Conservation (phyloP, 2,113 vertebrate genomes). For the Cricetomys ansorgei region DNA sequence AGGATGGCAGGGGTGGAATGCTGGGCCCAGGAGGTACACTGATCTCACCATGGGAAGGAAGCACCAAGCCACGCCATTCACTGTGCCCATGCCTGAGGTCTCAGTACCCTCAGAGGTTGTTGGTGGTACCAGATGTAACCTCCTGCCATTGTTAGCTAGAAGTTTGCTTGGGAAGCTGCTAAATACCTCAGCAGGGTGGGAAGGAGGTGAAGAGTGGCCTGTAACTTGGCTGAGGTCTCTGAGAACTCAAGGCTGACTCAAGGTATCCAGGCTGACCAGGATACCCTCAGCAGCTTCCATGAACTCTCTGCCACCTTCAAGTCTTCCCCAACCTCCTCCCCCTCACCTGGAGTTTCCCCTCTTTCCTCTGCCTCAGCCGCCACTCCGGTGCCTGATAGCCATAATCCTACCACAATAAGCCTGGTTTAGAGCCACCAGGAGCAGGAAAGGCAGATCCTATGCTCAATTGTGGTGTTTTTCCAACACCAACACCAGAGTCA, state of each 20-base stretch:
- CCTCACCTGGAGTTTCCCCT: background rate
- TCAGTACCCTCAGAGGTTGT: background rate
- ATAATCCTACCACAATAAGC: background rate
- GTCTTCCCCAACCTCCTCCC: background rate
- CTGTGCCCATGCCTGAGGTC: background rate
- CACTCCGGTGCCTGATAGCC: background rate
- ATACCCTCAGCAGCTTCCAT: background rate
- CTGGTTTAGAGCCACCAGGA: background rate
- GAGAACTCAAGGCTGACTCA: background rate
- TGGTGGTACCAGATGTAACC: background rate
- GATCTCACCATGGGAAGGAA: background rate
- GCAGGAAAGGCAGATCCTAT: background rate
- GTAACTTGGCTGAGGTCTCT: background rate
- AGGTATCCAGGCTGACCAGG: background rate
- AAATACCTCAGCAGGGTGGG: background rate
- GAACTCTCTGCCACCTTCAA: background rate
- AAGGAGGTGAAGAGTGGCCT: background rate
- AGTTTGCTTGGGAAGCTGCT: background rate
- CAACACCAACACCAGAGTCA: background rate
- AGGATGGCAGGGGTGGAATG: too few species aligned
- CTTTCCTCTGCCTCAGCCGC: background rate
- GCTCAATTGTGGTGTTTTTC: too few species aligned
- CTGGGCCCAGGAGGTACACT: background rate
- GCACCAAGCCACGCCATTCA: background rate
- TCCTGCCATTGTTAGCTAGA: background rate